Percentiles rank a stretch among this genome's conserved stretches.
These are phyloP conservation scores for Arizona elegans DNA, from an alignment of 2,113 vertebrate genomes.

Conservation along the genomic window DNA sequence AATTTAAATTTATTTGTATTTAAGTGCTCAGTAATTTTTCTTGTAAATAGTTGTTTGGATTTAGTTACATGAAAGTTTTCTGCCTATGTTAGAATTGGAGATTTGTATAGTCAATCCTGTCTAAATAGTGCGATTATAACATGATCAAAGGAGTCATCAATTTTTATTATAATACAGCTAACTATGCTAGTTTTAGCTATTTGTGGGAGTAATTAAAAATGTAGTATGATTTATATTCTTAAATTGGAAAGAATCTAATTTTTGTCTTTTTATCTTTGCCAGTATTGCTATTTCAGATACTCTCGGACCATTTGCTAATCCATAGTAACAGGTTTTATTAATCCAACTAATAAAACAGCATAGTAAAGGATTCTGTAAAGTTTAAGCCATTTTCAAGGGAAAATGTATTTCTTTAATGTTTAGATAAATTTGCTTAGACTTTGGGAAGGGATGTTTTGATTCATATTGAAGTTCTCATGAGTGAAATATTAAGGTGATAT, in stretches of 20 bases:
- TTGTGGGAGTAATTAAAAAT: not conserved
- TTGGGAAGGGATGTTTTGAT: not conserved
- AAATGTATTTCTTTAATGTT: not conserved
- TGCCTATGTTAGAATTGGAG: not conserved
- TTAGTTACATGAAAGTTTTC: not conserved
- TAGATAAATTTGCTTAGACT: not conserved
- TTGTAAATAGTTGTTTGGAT: not conserved
- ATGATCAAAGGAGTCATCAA: not conserved
- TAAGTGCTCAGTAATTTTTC: not conserved
- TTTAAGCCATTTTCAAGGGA: not conserved
- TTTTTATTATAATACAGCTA: not conserved
- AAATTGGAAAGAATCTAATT: not conserved
- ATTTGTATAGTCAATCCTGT: not conserved
- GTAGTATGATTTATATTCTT: not conserved
- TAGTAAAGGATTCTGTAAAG: not conserved
- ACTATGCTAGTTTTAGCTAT: not conserved
- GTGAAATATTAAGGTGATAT: fast-evolving
- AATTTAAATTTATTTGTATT: not conserved
- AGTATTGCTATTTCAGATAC: not conserved
- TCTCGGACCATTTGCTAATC: not conserved
- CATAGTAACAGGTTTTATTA: not conserved
- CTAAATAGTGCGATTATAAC: not conserved
- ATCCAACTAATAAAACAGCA: not conserved
- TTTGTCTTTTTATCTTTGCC: not conserved
- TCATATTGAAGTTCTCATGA: not conserved